phyloP scores from a whole-genome alignment of 1,140 invertebrate species.

The Drosophila tropicalis region DNA sequence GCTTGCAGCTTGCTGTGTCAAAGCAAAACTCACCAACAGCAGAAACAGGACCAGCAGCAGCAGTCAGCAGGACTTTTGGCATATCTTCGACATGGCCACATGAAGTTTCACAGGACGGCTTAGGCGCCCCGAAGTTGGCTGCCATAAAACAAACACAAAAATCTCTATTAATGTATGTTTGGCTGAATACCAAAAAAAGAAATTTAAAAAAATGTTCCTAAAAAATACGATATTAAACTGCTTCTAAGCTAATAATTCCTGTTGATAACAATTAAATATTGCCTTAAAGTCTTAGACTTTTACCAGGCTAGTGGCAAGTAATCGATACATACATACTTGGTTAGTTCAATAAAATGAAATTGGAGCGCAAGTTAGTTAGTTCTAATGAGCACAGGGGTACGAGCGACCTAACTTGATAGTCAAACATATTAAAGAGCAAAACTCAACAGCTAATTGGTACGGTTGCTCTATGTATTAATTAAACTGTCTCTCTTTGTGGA shows the following conservation, averaged over 20 bases:
- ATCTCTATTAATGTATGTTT: slow-evolving; percentile 57
- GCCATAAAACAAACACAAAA: slow-evolving; percentile 57
- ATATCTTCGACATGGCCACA: slow-evolving; percentile 56
- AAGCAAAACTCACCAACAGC: slow-evolving; percentile 49
- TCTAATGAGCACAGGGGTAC: too few relatives aligned
- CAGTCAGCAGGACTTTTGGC: slow-evolving; percentile 27
- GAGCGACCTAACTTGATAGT: too few relatives aligned
- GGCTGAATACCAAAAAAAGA: background rate
- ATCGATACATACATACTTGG: too few relatives aligned
- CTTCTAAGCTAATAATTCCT: background rate
- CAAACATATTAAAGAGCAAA: too few relatives aligned
- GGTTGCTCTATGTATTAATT: too few relatives aligned
- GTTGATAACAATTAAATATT: background rate
- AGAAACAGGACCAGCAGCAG: slow-evolving; percentile 22
- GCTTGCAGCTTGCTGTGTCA: slow-evolving; percentile 58
- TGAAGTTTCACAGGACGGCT: slow-evolving; percentile 39
- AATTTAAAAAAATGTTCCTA: too few relatives aligned
- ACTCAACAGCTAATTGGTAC: too few relatives aligned
- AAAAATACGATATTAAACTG: background rate
- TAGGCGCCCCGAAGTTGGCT: slow-evolving; percentile 8
- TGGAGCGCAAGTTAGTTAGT: too few relatives aligned
- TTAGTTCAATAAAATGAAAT: too few relatives aligned
- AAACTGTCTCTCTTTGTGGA: too few relatives aligned
- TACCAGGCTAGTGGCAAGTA: too few relatives aligned
- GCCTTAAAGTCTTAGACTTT: background rate